Conservation (phyloP, 2,888 invertebrate species). For the Apodemia zela region DNA sequence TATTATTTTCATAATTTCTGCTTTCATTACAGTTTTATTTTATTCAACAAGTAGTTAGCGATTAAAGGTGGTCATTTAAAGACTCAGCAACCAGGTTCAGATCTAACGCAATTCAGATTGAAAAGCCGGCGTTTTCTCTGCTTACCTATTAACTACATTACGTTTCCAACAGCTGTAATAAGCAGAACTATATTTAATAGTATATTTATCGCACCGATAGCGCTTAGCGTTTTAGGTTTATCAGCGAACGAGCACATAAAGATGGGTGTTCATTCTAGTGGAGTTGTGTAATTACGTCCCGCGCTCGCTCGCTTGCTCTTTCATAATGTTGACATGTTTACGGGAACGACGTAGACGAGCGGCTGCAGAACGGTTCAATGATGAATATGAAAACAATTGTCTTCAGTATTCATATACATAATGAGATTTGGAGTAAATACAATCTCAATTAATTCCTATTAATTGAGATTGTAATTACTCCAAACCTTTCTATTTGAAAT, state of each 20-base stretch:
- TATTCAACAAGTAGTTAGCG: too few relatives aligned
- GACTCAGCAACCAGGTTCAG: not conserved
- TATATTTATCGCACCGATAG: conserved; percentile 11
- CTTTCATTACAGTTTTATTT: too few relatives aligned
- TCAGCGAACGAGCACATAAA: conserved; percentile 57
- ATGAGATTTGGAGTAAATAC: too few relatives aligned
- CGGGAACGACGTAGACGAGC: conserved; percentile 25
- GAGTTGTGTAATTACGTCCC: conserved; percentile 53
- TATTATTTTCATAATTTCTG: too few relatives aligned
- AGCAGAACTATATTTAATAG: conserved; percentile 1
- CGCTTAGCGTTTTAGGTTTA: conserved; percentile 54
- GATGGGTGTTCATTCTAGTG: conserved; percentile 60
- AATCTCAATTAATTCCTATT: too few relatives aligned
- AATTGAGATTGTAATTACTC: too few relatives aligned
- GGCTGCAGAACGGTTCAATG: not conserved
- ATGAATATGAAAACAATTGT: too few relatives aligned
- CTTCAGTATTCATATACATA: too few relatives aligned
- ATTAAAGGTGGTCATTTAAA: too few relatives aligned
- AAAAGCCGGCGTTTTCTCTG: not conserved
- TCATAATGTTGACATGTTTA: conserved; percentile 49
- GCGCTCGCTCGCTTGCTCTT: conserved; percentile 40
- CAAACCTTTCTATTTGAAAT: too few relatives aligned
- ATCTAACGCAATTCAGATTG: not conserved
- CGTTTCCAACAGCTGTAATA: not conserved
- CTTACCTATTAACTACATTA: not conserved